These are phyloP conservation scores for Nyctereutes procyonoides DNA, from an alignment of 2,113 vertebrate species.

Conservation along the genomic window DNA sequence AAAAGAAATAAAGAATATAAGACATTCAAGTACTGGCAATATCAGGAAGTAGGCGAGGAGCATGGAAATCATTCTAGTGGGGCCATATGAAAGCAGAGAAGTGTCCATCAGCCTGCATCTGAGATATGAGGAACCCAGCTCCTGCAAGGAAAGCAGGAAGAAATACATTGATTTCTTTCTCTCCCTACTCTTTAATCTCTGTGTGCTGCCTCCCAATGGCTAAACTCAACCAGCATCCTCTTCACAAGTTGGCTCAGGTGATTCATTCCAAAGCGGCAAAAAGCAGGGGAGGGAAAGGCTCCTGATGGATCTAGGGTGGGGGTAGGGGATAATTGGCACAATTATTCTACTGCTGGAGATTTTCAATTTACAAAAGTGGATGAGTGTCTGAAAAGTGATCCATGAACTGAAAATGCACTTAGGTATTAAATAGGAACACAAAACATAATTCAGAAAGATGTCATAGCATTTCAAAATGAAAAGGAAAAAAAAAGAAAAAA, in stretches of 20 bases:
- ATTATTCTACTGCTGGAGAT: neutral
- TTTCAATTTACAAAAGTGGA: neutral
- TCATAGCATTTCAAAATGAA: neutral
- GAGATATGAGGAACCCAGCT: neutral
- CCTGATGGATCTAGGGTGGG: neutral
- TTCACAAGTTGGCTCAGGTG: neutral
- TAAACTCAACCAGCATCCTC: neutral
- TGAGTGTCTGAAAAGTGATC: neutral
- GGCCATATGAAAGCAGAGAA: neutral
- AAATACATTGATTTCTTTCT: neutral
- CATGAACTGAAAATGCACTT: neutral
- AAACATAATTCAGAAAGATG: neutral
- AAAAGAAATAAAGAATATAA: neutral
- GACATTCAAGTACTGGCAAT: neutral
- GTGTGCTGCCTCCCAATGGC: neutral
- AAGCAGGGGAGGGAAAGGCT: neutral
- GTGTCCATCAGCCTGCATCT: neutral
- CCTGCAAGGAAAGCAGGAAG: neutral
- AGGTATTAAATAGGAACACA: neutral
- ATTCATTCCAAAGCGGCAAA: neutral
- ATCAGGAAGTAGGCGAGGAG: neutral
- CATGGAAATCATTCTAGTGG: neutral
- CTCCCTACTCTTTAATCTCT: neutral
- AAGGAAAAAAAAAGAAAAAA: neutral
- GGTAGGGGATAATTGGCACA: neutral